Percentiles rank a stretch among this genome's conserved stretches.
These are phyloP conservation scores for Coturnix japonica DNA, from an alignment of 2,113 vertebrate species.

Conservation along the genomic window DNA sequence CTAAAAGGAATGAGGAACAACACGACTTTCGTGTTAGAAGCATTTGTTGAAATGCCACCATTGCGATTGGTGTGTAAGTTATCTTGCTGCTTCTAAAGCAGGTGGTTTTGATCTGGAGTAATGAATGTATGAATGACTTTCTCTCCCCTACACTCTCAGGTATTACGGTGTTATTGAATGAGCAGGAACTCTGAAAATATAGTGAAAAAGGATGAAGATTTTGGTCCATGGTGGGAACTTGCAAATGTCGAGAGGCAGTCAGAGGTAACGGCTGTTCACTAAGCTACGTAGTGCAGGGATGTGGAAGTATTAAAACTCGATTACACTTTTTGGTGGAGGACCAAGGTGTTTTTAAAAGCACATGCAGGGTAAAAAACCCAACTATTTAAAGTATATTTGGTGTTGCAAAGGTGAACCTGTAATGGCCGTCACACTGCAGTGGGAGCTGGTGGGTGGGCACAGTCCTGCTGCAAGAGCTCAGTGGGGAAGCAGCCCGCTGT, in stretches of 20 bases:
- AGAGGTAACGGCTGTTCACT: neutral
- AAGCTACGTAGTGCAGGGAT: neutral
- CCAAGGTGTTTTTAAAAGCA: neutral
- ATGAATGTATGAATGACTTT: neutral
- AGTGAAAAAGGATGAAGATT: neutral
- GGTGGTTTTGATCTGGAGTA: neutral
- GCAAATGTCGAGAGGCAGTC: neutral
- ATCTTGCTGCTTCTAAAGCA: neutral
- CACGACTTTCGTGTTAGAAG: neutral
- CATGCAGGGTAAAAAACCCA: neutral
- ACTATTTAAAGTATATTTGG: too few species aligned
- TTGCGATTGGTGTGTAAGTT: neutral
- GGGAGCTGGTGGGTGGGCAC: too few species aligned
- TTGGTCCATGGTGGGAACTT: neutral
- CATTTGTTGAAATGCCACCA: neutral
- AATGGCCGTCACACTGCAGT: too few species aligned
- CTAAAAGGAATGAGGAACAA: neutral
- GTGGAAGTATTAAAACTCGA: neutral
- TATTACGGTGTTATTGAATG: conserved; percentile 16
- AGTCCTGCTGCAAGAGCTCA: too few species aligned
- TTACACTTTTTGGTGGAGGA: neutral
- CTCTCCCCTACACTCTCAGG: conserved; percentile 17
- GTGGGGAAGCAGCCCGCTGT: too few species aligned
- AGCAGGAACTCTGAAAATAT: neutral
- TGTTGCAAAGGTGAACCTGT: too few species aligned